Evolutionary conservation across 2,113 vertebrate species (phyloP).

Genomic region (Montifringilla adamsi): DNA sequence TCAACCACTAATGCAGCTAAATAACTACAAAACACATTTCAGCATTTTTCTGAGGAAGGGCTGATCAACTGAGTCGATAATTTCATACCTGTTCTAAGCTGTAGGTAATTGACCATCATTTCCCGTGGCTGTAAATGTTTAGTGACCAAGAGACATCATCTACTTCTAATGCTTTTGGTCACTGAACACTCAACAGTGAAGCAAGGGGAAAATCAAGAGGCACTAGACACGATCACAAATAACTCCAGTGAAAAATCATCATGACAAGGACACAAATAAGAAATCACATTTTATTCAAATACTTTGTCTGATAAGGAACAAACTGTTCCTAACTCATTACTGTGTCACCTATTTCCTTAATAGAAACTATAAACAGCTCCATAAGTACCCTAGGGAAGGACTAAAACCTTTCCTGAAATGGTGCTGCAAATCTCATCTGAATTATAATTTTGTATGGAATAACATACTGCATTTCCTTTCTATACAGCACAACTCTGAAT

Average conservation of each 20-base stretch:
- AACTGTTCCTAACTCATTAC: neutral
- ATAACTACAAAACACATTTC: constrained; percentile 73
- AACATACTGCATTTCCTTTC: neutral
- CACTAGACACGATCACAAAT: neutral
- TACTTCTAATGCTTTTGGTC: constrained; percentile 30
- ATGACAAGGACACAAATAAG: neutral
- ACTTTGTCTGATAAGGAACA: neutral
- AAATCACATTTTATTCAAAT: neutral
- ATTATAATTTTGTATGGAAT: neutral
- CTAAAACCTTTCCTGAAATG: neutral
- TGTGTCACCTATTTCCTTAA: neutral
- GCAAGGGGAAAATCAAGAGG: neutral
- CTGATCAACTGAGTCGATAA: constrained; percentile 71
- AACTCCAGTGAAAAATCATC: neutral
- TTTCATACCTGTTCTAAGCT: constrained; percentile 75
- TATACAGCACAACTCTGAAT: neutral
- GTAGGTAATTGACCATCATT: constrained; percentile 75
- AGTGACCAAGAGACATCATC: neutral
- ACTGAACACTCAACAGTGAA: neutral
- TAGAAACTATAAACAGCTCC: neutral
- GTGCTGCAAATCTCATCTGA: neutral
- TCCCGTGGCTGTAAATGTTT: constrained; percentile 59
- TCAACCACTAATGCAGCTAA: constrained; percentile 78
- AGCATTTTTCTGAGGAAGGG: constrained; percentile 76
- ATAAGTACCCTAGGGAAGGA: neutral